Conservation (phyloP, 1,140 invertebrate genomes). For the Drosophila ambigua region DNA sequence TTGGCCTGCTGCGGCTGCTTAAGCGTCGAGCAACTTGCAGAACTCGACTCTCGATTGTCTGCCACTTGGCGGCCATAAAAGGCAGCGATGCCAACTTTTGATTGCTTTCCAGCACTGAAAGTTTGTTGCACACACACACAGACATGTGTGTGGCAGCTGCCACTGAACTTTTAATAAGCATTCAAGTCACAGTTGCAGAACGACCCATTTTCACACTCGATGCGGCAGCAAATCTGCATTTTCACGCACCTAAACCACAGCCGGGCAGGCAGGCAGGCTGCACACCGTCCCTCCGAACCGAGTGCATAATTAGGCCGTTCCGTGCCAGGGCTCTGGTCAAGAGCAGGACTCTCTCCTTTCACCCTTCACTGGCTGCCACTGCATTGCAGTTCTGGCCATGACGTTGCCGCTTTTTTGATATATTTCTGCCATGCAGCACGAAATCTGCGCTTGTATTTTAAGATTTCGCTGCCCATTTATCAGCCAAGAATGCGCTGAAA, state of each 20-base stretch:
- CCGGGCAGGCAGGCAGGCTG: no score
- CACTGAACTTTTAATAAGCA: slow-evolving; percentile 61
- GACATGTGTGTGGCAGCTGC: neutral
- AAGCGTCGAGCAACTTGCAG: slow-evolving; percentile 2
- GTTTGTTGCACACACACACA: slow-evolving; percentile 20
- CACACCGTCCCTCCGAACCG: neutral
- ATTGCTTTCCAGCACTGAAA: slow-evolving; percentile 37
- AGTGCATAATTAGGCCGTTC: slow-evolving; percentile 38
- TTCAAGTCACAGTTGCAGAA: slow-evolving; percentile 23
- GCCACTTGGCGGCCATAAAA: slow-evolving; percentile 29
- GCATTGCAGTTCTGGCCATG: slow-evolving; percentile 44
- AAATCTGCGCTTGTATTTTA: slow-evolving; percentile 64
- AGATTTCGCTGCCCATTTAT: slow-evolving; percentile 70
- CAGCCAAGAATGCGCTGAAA: slow-evolving; percentile 73
- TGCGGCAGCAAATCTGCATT: slow-evolving; percentile 5
- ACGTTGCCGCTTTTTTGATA: slow-evolving; percentile 21
- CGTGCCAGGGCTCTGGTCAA: slow-evolving; percentile 22
- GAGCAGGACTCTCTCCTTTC: slow-evolving; percentile 8
- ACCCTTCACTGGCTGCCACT: neutral
- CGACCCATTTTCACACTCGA: slow-evolving; percentile 26
- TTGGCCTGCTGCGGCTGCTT: slow-evolving; percentile 16
- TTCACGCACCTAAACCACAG: slow-evolving; percentile 39
- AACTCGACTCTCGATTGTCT: slow-evolving; percentile 34
- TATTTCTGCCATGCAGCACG: slow-evolving; percentile 16
- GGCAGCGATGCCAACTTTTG: slow-evolving; percentile 43